These are phyloP conservation scores for Hemistola chrysoprasaria DNA, from an alignment of 2,888 invertebrate genomes.

Conservation along the genomic window DNA sequence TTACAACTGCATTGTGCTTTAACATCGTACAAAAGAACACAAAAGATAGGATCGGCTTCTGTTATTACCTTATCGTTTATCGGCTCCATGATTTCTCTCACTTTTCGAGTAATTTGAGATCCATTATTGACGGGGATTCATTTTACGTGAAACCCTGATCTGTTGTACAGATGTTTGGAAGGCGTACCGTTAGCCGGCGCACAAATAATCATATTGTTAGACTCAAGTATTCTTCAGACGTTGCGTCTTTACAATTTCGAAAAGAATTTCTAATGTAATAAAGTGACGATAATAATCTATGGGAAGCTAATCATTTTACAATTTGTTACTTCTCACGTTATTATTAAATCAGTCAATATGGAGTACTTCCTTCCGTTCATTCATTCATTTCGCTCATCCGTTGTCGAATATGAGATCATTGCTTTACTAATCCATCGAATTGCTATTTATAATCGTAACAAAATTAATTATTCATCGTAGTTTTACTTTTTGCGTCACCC, in stretches of 20 bases:
- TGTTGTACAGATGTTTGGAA: conserved; percentile 67
- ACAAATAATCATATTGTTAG: conserved; percentile 51
- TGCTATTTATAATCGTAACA: conserved; percentile 19
- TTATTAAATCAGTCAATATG: conserved; percentile 24
- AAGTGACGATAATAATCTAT: conserved; percentile 34
- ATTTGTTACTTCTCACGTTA: conserved; percentile 36
- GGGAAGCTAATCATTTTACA: conserved; percentile 37
- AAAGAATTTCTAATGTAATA: conserved; percentile 10
- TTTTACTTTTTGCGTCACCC: conserved; percentile 17
- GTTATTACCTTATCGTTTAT: conserved; percentile 79
- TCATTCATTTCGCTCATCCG: conserved; percentile 8
- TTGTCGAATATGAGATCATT: conserved; percentile 22
- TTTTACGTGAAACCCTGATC: conserved; percentile 49
- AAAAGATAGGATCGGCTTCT: conserved; percentile 77
- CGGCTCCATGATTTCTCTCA: conserved; percentile 70
- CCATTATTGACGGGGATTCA: conserved; percentile 59
- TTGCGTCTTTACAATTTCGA: conserved; percentile 28
- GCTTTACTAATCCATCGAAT: conserved; percentile 22
- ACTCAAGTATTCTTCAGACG: conserved; percentile 38
- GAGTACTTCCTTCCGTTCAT: conserved; percentile 36
- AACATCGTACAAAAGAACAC: conserved; percentile 64
- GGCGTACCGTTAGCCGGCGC: conserved; percentile 67
- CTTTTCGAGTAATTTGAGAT: conserved; percentile 71
- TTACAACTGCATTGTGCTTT: conserved; percentile 79
- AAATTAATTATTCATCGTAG: conserved; percentile 23